Conservation (phyloP, 2,797 vertebrate species). For the Pangasius djambal region DNA sequence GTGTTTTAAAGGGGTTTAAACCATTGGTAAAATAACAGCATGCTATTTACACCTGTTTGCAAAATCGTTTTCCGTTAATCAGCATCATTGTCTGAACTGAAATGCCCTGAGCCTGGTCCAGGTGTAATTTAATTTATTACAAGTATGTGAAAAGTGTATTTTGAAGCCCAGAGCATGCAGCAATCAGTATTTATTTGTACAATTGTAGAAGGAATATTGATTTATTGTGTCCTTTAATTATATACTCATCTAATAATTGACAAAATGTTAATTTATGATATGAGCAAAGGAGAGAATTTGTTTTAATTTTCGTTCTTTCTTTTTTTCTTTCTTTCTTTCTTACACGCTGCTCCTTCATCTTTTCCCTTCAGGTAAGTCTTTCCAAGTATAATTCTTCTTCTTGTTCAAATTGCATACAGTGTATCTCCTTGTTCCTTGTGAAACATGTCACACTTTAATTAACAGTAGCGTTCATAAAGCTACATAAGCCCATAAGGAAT, state of each 20-base stretch:
- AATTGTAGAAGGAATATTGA: not conserved
- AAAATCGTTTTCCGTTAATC: not conserved
- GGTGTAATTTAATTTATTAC: not conserved
- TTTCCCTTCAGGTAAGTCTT: slow-evolving; percentile 27
- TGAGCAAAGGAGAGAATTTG: not conserved
- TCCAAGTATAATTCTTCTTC: not conserved
- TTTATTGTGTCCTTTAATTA: not conserved
- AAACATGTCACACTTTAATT: not conserved
- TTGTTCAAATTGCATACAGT: not conserved
- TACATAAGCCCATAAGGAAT: not conserved
- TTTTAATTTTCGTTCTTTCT: not conserved
- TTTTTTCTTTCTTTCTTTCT: not conserved
- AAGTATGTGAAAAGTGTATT: not conserved
- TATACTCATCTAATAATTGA: too few relatives aligned
- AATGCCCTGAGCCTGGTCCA: not conserved
- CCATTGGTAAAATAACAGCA: not conserved
- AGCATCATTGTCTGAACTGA: not conserved
- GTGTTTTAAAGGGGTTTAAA: not conserved
- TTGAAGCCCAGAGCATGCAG: not conserved
- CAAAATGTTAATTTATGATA: not conserved
- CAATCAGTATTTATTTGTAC: not conserved
- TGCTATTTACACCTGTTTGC: not conserved
- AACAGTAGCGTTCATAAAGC: not conserved
- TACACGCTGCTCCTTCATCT: not conserved
- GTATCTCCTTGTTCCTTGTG: not conserved